Evolutionary conservation across 2,113 vertebrate species (phyloP).

Genomic region (Lamprologus callipterus): DNA sequence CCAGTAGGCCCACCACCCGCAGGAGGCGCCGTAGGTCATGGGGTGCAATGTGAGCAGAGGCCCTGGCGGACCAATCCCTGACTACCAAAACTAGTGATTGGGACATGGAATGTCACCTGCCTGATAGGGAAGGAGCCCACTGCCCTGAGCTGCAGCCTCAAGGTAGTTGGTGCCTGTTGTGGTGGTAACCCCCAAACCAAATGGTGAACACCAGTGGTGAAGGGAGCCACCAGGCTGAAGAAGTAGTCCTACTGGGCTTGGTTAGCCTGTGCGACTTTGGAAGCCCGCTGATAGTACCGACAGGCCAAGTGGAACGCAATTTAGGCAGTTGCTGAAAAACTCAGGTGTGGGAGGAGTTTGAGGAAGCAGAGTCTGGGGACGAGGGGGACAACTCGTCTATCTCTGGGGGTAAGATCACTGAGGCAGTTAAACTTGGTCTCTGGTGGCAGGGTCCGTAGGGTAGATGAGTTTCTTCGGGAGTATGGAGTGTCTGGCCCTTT

Average conservation of each 20-base stretch:
- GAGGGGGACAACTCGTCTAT: not conserved
- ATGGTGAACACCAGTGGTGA: not conserved
- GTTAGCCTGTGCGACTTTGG: not conserved
- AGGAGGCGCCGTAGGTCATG: rapidly evolving
- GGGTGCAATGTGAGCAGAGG: not conserved
- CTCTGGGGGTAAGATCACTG: not conserved
- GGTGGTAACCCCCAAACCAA: not conserved
- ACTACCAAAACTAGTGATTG: not conserved
- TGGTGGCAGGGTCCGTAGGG: not conserved
- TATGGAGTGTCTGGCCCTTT: not conserved
- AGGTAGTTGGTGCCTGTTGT: not conserved
- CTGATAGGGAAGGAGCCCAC: not conserved
- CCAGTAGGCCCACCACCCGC: not conserved
- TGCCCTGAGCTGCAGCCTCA: not conserved
- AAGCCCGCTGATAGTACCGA: not conserved
- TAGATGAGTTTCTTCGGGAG: not conserved
- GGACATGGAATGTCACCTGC: not conserved
- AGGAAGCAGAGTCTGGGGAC: not conserved
- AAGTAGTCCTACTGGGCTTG: not conserved
- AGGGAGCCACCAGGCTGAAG: not conserved
- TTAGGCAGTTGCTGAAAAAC: not conserved
- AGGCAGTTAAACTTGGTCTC: not conserved
- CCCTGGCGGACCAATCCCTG: not conserved
- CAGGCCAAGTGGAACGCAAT: rapidly evolving
- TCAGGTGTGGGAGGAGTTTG: not conserved